Evolutionary conservation across 1,140 invertebrate genomes (phyloP).

Genomic region (Trissolcus basalis): DNA sequence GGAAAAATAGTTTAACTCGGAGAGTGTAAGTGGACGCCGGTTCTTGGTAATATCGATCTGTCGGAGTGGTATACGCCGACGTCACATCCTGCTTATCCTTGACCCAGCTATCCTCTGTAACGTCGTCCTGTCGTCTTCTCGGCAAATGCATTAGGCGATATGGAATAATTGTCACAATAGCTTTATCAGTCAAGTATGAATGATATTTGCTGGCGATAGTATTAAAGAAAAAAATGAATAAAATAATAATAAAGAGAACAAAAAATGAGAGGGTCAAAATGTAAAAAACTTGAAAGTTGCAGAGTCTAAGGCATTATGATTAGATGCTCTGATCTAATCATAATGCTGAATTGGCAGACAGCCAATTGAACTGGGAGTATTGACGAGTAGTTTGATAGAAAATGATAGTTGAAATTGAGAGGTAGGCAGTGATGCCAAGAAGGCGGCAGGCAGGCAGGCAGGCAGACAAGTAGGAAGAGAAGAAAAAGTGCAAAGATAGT

Average conservation of each 20-base stretch:
- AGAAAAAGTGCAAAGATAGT: too few species aligned
- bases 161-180: constrained; percentile 13
- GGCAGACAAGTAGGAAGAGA: too few species aligned
- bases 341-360: not conserved
- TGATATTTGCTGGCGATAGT: too few species aligned
- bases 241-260: too few species aligned
- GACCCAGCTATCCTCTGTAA: constrained; percentile 64
- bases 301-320: not conserved
- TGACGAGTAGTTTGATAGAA: not conserved
- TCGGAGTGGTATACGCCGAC: constrained; percentile 65
- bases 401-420: too few species aligned
- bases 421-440: too few species aligned
- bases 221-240: too few species aligned
- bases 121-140: constrained; percentile 38
- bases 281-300: too few species aligned
- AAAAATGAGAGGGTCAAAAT: too few species aligned
- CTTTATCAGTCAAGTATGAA: not conserved
- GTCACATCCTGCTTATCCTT: constrained; percentile 75
- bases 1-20: constrained; percentile 20
- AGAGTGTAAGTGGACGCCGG: constrained; percentile 51
- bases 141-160: constrained; percentile 13
- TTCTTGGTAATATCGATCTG: constrained; percentile 70
- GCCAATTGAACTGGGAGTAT: not conserved
- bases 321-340: not conserved
- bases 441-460: too few species aligned